Percentiles rank a stretch among this genome's conserved stretches.
phyloP scores from a whole-genome alignment of 2,113 vertebrate genomes.

The Conger conger region DNA sequence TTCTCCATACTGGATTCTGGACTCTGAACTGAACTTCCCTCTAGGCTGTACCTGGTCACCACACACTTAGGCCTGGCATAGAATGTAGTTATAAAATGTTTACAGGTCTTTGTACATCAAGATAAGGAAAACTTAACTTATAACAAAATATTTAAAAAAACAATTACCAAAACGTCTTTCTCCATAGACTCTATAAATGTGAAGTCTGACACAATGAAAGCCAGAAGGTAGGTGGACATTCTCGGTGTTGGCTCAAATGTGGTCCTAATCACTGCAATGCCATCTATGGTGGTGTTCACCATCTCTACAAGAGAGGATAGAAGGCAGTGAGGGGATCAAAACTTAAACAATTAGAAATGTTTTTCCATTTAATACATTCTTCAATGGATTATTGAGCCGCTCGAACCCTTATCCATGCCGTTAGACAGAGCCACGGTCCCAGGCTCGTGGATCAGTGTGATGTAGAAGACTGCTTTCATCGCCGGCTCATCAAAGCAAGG shows the following conservation, averaged over 20 bases:
- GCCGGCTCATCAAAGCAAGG: slow-evolving; percentile 89
- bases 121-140: too few species aligned
- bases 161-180: slow-evolving; percentile 52
- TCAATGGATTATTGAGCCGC: not conserved
- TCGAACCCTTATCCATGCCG: slow-evolving; percentile 72
- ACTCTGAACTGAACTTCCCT: too few species aligned
- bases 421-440: slow-evolving; percentile 75
- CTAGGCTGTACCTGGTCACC: too few species aligned
- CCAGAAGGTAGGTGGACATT: slow-evolving; percentile 89
- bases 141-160: not conserved
- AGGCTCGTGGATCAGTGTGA: slow-evolving; percentile 70
- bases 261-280: slow-evolving; percentile 38
- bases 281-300: not conserved
- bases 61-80: not conserved
- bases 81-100: not conserved
- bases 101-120: not conserved
- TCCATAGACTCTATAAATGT: rapidly evolving
- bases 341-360: not conserved
- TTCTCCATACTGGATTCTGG: not conserved
- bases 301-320: slow-evolving; percentile 43
- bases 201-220: slow-evolving; percentile 81
- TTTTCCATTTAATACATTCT: not conserved
- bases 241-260: slow-evolving; percentile 68
- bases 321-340: not conserved
- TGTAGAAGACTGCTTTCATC: slow-evolving; percentile 80